Percentiles rank a stretch among this genome's conserved stretches.
These are phyloP conservation scores for Cydia pomonella DNA, from an alignment of 1,140 invertebrate species.

Conservation along the genomic window DNA sequence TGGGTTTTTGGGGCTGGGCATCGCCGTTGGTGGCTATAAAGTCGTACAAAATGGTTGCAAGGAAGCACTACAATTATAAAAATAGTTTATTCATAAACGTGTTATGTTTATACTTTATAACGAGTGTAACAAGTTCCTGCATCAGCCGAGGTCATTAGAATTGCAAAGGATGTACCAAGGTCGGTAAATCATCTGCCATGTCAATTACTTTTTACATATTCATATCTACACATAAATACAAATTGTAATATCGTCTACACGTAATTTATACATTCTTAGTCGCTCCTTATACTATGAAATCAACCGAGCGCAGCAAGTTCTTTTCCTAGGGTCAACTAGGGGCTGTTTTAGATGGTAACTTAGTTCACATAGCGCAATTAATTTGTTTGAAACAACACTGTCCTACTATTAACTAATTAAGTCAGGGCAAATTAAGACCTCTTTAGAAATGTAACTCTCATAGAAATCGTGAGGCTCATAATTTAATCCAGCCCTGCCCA, in stretches of 20 bases:
- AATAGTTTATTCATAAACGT: constrained; percentile 3
- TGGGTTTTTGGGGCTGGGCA: too few species aligned
- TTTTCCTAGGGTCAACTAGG: too few species aligned
- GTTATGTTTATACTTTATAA: neutral
- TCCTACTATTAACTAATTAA: neutral
- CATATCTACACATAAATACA: neutral
- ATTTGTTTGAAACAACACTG: too few species aligned
- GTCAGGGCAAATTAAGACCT: neutral
- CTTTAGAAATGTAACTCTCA: neutral
- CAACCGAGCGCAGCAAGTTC: too few species aligned
- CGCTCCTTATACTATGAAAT: neutral
- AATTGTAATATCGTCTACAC: neutral
- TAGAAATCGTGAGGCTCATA: neutral
- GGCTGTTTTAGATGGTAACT: too few species aligned
- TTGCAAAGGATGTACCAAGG: constrained; percentile 29
- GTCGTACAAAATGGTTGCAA: too few species aligned
- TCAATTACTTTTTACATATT: constrained; percentile 4
- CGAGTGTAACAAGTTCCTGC: constrained; percentile 18
- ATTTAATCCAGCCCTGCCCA: too few species aligned
- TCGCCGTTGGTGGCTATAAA: too few species aligned
- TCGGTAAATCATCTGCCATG: neutral
- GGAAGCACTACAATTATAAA: neutral
- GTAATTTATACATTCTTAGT: neutral
- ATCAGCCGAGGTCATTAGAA: constrained; percentile 22
- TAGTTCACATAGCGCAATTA: too few species aligned